Percentiles rank a stretch among this genome's conserved stretches.
Evolutionary conservation across 2,888 invertebrate species (phyloP).

Genomic region (Andrena marginata): DNA sequence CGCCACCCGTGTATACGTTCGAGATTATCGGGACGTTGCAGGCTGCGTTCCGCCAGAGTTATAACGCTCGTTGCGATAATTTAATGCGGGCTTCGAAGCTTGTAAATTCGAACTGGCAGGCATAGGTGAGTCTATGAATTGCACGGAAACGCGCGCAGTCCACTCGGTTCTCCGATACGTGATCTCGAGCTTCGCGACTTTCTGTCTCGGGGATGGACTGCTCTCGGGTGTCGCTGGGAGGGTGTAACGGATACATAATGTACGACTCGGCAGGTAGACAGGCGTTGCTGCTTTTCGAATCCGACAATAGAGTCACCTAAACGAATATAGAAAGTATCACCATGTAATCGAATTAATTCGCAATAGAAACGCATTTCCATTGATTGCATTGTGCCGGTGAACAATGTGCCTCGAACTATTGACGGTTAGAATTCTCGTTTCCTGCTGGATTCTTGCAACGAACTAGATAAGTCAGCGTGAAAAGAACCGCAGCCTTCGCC

Average conservation of each 20-base stretch:
- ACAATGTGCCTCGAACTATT: no score
- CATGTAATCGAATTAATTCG: not conserved
- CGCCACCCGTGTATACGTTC: constrained; percentile 31
- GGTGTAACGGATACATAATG: constrained; percentile 42
- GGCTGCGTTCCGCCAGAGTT: constrained; percentile 37
- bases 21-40: constrained; percentile 51
- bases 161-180: constrained; percentile 15
- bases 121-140: constrained; percentile 59
- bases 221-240: constrained; percentile 28
- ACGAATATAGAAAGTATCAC: not conserved
- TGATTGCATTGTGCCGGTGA: no score
- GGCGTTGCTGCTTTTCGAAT: not conserved
- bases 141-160: constrained; percentile 54
- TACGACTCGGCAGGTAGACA: not conserved
- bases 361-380: no score
- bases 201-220: not conserved
- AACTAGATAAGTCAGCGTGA: no score
- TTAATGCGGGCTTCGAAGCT: constrained; percentile 39
- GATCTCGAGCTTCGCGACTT: constrained; percentile 9
- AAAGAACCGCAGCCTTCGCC: no score
- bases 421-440: no score
- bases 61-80: constrained; percentile 46
- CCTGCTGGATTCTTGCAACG: no score
- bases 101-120: constrained; percentile 47
- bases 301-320: constrained; percentile 1